These are phyloP conservation scores for Gasterosteus nipponicus DNA, from an alignment of 2,113 vertebrate species.

Conservation along the genomic window DNA sequence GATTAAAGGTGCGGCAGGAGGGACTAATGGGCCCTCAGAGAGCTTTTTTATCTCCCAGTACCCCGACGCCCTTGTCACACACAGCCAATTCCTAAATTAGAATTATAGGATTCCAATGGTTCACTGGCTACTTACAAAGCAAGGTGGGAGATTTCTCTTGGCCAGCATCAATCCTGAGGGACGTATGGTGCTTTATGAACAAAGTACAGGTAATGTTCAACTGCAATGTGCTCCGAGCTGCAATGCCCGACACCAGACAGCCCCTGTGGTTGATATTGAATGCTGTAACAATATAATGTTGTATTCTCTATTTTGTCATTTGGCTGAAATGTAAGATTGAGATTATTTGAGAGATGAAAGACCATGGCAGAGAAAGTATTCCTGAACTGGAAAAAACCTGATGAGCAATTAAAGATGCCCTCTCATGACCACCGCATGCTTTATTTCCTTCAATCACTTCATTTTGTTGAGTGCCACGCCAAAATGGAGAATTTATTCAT, in stretches of 20 bases:
- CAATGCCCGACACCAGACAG: constrained; percentile 18
- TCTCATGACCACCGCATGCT: not conserved
- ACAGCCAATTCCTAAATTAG: constrained; percentile 75
- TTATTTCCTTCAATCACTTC: constrained; percentile 7
- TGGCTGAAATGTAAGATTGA: not conserved
- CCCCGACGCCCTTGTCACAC: constrained; percentile 74
- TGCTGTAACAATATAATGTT: not conserved
- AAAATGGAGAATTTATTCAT: constrained; percentile 4
- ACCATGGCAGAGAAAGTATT: not conserved
- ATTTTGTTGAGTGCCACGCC: not conserved
- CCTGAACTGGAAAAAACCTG: not conserved
- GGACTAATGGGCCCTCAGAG: constrained; percentile 78
- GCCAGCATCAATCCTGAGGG: constrained; percentile 57
- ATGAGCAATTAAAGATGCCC: not conserved
- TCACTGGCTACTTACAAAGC: constrained; percentile 73
- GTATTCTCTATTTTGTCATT: not conserved
- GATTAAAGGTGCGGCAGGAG: constrained; percentile 76
- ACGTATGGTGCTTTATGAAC: constrained; percentile 55
- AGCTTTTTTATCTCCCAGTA: constrained; percentile 68
- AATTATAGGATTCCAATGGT: constrained; percentile 79
- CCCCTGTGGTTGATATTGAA: constrained; percentile 10
- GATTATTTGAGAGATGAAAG: not conserved
- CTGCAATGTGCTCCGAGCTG: constrained; percentile 11
- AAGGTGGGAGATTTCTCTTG: constrained; percentile 54
- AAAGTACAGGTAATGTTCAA: constrained; percentile 44